These are phyloP conservation scores for Wiebesia pumilae DNA, from an alignment of 1,140 invertebrate genomes.

Conservation along the genomic window DNA sequence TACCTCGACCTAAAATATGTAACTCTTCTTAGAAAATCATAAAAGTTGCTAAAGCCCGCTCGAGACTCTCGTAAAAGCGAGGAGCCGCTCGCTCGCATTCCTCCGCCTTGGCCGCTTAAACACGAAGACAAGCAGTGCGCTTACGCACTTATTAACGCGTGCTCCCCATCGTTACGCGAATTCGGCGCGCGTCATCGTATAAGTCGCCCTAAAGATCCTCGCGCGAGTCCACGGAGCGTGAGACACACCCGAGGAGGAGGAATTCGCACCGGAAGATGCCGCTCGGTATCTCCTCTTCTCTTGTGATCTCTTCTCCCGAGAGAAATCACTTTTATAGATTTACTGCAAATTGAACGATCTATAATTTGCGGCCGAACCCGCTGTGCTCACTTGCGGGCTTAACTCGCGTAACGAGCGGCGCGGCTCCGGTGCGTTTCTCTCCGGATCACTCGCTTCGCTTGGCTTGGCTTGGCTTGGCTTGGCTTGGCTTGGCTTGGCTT, in stretches of 20 bases:
- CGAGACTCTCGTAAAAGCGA: background rate
- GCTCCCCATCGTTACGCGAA: slow-evolving; percentile 10
- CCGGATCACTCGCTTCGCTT: background rate
- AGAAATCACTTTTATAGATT: slow-evolving; percentile 67
- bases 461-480: too few relatives aligned
- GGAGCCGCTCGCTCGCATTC: slow-evolving; percentile 7
- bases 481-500: too few relatives aligned
- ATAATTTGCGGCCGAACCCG: slow-evolving; percentile 62
- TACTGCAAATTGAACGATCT: slow-evolving; percentile 73
- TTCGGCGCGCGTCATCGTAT: background rate
- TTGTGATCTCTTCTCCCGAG: background rate
- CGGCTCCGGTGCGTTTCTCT: background rate
- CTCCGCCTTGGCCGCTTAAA: background rate
- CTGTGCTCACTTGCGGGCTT: slow-evolving; percentile 38
- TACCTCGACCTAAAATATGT: background rate
- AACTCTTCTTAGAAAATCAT: slow-evolving; percentile 19
- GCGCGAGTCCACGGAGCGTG: background rate
- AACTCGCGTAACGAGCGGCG: slow-evolving; percentile 62
- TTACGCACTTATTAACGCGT: slow-evolving; percentile 9
- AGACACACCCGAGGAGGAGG: background rate
- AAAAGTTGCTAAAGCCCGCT: slow-evolving; percentile 6
- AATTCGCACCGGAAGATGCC: slow-evolving; percentile 49
- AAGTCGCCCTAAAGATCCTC: slow-evolving; percentile 11
- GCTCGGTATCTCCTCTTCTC: background rate
- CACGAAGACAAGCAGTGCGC: background rate